These are phyloP conservation scores for Prinia subflava DNA, from an alignment of 2,113 vertebrate species.

Conservation along the genomic window DNA sequence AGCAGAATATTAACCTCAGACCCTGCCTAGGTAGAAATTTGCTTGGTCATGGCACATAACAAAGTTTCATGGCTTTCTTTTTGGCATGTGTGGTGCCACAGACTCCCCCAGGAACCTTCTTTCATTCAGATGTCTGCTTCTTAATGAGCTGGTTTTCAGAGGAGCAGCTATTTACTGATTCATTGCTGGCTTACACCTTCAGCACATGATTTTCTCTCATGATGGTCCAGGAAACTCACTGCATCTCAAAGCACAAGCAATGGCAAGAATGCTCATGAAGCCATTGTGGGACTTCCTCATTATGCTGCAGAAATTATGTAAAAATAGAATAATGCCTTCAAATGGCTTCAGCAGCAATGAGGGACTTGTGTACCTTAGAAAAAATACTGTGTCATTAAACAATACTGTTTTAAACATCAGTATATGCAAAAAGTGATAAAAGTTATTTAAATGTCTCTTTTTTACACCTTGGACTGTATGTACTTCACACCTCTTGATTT, in stretches of 20 bases:
- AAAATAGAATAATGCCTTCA: background rate
- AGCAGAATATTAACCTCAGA: constrained; percentile 37
- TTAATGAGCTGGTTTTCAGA: background rate
- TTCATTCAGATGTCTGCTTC: constrained; percentile 26
- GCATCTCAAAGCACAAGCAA: background rate
- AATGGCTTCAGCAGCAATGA: background rate
- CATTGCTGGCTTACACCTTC: background rate
- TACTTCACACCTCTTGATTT: background rate
- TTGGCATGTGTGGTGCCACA: background rate
- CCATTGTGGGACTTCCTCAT: background rate
- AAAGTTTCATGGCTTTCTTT: constrained; percentile 21
- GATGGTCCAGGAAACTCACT: background rate
- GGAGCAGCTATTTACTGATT: background rate
- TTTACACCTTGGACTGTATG: background rate
- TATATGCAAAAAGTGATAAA: background rate
- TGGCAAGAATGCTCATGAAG: background rate
- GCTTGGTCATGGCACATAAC: constrained; percentile 19
- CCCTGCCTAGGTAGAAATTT: constrained; percentile 25
- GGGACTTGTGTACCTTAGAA: background rate
- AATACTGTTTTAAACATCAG: background rate
- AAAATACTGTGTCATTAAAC: background rate
- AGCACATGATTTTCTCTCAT: background rate
- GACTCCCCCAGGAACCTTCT: background rate
- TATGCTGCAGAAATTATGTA: background rate
- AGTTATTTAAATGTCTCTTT: background rate